Evolutionary conservation across 2,888 invertebrate genomes (phyloP), one percentile per base, ranked within the genome.

Genomic region (Euzophera pinguis): DNA sequence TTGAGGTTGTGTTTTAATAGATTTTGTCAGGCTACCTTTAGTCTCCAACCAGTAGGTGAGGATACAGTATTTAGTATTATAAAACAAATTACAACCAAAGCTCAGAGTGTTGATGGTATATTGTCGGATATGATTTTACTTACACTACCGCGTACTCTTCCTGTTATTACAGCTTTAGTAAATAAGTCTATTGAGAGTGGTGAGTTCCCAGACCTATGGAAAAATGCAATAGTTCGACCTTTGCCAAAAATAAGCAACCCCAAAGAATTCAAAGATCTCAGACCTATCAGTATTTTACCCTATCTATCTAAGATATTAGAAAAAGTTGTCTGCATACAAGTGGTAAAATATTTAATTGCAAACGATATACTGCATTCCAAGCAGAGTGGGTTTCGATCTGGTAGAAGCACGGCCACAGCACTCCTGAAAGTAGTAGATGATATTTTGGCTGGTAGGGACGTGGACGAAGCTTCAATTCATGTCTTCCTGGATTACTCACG

Each of bases 401-500:
- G 41, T n/a, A 42, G 41, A 22, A 17, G 41, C 22, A 42, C 41
- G 16, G 41, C 17, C 17, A 42, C 41, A 8, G 41, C 41, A 42
- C 17, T 42, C 1, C 22, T 42, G 12, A 47, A 53, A 6, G 32
- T 52, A 6, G 13, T 47, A 6, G 52, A 47, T 9, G 37, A 47
- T n/a, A 47, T 47, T 5, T 27, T 32, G 32, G 10, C 32, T 32
- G 32, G 42, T 22, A 35, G 22, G 9, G 45, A 45, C 10, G 53
- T 29, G 6, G 27, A 17, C 41, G 43, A 22, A 14, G 45, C 16
- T n/a, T 29, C 45, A 1, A 27, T 45, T 29, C 50, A 55, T 8
- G 45, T 55, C 0, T 42, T 59, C n/a, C 42, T 57, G 1, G 53
- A 56, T 22, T 58, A 43, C 27, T 50, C 54, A 9, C 51, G 56